Evolutionary conservation across 2,113 vertebrate species (phyloP).

Genomic region (Bathybates hornii): DNA sequence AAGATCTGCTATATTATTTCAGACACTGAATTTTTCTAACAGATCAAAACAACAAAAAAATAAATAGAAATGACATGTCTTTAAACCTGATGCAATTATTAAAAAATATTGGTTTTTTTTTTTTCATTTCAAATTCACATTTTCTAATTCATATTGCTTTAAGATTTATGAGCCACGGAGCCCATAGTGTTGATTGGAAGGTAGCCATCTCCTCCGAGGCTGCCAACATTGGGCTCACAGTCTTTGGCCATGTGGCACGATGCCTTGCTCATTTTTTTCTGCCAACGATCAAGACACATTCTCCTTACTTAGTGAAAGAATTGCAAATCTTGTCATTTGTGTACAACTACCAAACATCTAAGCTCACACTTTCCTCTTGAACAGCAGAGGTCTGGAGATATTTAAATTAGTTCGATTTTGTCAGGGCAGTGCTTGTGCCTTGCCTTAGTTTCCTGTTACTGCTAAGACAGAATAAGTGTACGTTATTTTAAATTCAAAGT

Average conservation of each 20-base stretch:
- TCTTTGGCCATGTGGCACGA: conserved; percentile 64
- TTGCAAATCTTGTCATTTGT: conserved; percentile 53
- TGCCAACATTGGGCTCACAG: conserved; percentile 58
- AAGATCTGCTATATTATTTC: not conserved
- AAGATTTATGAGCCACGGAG: conserved; percentile 4
- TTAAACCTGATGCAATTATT: not conserved
- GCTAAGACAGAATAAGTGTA: not conserved
- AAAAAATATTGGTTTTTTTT: not conserved
- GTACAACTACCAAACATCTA: conserved; percentile 31
- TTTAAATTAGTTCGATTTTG: conserved; percentile 21
- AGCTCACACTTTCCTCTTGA: conserved; percentile 41
- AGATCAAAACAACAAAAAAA: not conserved
- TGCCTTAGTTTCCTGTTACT: not conserved
- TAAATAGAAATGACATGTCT: not conserved
- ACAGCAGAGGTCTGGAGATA: conserved; percentile 19
- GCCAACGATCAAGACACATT: conserved; percentile 59
- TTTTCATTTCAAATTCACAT: conserved; percentile 18
- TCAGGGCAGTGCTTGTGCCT: conserved; percentile 1
- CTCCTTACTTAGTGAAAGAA: conserved; percentile 48
- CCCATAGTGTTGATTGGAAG: conserved; percentile 51
- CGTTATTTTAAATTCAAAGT: not conserved
- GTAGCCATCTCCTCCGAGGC: conserved; percentile 43
- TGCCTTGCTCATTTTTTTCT: conserved; percentile 51
- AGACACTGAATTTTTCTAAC: not conserved
- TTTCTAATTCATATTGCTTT: conserved; percentile 20